phyloP scores from a whole-genome alignment of 2,797 vertebrate genomes.

The Heliangelus exortis region DNA sequence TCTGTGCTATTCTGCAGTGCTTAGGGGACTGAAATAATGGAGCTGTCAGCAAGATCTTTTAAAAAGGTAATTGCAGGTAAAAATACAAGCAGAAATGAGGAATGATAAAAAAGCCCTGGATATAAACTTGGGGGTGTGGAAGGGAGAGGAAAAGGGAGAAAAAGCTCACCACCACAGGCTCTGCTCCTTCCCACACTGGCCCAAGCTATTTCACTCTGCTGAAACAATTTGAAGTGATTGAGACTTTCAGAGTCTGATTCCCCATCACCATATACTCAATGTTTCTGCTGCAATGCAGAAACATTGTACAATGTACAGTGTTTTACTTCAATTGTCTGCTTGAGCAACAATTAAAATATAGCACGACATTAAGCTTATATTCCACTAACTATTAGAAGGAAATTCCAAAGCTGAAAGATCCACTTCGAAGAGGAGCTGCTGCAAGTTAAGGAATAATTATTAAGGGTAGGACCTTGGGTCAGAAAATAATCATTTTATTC shows the following conservation, averaged over 20 bases:
- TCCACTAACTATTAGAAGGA: not conserved
- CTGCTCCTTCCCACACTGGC: not conserved
- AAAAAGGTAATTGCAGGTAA: not conserved
- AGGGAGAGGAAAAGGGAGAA: not conserved
- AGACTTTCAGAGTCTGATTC: conserved; percentile 3
- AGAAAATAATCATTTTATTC: not conserved
- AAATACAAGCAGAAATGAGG: not conserved
- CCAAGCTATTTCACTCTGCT: not conserved
- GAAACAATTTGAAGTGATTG: conserved; percentile 2
- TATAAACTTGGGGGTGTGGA: not conserved
- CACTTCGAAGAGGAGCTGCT: not conserved
- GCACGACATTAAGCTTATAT: conserved; percentile 5
- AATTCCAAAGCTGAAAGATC: not conserved
- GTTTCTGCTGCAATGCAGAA: not conserved
- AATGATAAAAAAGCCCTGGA: not conserved
- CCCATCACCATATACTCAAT: not conserved
- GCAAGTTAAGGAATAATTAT: not conserved
- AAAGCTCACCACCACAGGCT: not conserved
- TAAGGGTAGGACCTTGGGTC: not conserved
- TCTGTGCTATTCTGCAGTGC: not conserved
- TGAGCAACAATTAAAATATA: conserved; percentile 52
- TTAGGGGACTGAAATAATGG: conserved; percentile 28
- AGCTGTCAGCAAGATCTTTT: not conserved
- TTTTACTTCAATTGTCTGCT: not conserved
- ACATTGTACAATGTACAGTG: not conserved